Conservation (phyloP, 2,113 vertebrate genomes). For the Larimichthys crocea region DNA sequence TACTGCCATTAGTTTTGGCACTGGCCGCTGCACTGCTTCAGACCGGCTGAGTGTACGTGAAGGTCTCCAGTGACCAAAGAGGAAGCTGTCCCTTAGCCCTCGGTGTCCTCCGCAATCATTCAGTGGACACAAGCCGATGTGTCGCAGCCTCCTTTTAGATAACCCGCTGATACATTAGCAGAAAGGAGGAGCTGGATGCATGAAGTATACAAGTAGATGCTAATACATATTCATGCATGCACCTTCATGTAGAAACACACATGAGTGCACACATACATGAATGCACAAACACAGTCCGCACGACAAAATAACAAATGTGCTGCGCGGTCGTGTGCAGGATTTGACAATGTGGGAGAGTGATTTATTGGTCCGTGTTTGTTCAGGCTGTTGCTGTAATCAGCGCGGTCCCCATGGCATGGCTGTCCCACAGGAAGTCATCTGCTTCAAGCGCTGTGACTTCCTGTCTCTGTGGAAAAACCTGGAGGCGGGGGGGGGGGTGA, state of each 20-base stretch:
- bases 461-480: constrained; percentile 64
- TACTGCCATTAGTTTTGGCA: constrained; percentile 69
- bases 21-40: constrained; percentile 62
- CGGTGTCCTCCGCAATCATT: constrained; percentile 57
- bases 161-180: constrained; percentile 26
- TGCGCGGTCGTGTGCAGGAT: constrained; percentile 69
- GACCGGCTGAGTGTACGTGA: constrained; percentile 50
- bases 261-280: constrained; percentile 15
- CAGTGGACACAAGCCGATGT: constrained; percentile 43
- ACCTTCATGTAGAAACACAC: constrained; percentile 24
- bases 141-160: constrained; percentile 26
- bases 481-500: neutral
- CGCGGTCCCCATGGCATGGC: constrained; percentile 59
- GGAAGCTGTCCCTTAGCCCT: constrained; percentile 56
- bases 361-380: constrained; percentile 78
- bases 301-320: constrained; percentile 80
- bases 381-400: constrained; percentile 78
- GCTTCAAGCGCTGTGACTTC: constrained; percentile 64
- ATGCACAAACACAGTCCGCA: constrained; percentile 33
- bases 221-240: constrained; percentile 58
- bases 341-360: constrained; percentile 78
- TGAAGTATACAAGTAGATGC: constrained; percentile 10
- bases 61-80: constrained; percentile 51
- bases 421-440: constrained; percentile 78
- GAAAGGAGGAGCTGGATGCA: neutral